Percentiles rank a stretch among this genome's conserved stretches.
Evolutionary conservation across 2,888 invertebrate species (phyloP).

Genomic region (Choristoneura rosaceana): DNA sequence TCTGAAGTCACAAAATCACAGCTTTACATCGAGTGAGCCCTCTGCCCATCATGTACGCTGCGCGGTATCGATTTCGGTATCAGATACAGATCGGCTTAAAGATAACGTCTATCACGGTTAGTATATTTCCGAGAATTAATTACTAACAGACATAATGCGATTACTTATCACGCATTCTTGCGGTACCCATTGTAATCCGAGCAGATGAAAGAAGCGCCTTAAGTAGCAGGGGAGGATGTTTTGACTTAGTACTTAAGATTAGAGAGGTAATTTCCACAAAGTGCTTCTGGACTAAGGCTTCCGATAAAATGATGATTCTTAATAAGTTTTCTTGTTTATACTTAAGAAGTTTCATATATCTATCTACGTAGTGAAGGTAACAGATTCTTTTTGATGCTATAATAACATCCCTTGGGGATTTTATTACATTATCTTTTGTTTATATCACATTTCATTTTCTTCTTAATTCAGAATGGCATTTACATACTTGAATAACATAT

Average conservation of each 20-base stretch:
- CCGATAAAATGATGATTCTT: conserved; percentile 4
- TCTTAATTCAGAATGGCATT: too few species aligned
- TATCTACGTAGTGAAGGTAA: not conserved
- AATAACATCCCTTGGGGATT: too few species aligned
- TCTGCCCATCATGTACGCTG: conserved; percentile 34
- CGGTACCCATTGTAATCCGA: conserved; percentile 69
- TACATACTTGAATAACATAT: too few species aligned
- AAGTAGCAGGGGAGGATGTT: conserved; percentile 46
- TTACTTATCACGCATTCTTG: conserved; percentile 70
- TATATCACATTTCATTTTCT: too few species aligned
- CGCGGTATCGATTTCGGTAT: conserved; percentile 58
- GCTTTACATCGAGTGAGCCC: conserved; percentile 34
- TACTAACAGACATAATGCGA: conserved; percentile 75
- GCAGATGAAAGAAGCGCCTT: conserved; percentile 46
- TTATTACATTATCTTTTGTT: too few species aligned
- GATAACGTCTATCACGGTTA: conserved; percentile 75
- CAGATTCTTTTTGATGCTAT: too few species aligned
- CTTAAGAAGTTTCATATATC: not conserved
- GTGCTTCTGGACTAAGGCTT: conserved; percentile 16
- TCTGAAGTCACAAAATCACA: conserved; percentile 12
- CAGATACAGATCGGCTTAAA: conserved; percentile 66
- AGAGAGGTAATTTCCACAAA: conserved; percentile 30
- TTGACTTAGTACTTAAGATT: conserved; percentile 46
- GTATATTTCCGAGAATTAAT: conserved; percentile 78
- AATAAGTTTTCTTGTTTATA: not conserved